Base-by-base conservation (phyloP, 2,888 invertebrate species). In the Pyrocoelia pectoralis region DNA sequence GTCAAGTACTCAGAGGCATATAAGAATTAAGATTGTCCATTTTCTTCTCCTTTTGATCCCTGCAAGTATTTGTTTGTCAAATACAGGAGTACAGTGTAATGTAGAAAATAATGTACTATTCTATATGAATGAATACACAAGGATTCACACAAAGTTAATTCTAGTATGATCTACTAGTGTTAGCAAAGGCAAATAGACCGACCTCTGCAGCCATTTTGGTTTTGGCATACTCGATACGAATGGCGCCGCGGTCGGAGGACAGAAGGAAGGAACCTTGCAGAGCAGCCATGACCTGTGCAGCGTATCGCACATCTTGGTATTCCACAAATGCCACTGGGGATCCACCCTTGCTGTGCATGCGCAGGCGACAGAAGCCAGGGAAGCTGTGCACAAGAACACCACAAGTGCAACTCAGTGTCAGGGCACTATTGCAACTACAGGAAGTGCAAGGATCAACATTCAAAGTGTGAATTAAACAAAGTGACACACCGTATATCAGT, bases 201-300 rank as follows among this genome's bases (percentile, higher is more conserved):
- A 85, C 87, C 82, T 86, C 85, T 85, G 92, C 93, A 81, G 95
- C 94, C 97, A 98, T 97, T 90, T 97, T 97, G 85, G 94, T 95
- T 87, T 96, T 95, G 84, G 98, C 98, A 88, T 93, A 98, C 88
- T 98, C 98, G 84, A 98, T 97, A 83, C 97, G 92, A 83, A 98
- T 96, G 81, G 97, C 96, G 76, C 97, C 97, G 83, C 97, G 93
- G 81, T 95, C 95, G 74, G 97, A 97, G 83, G 96, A 95, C 83
- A 96, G 91, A 79, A 97, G 91, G 84, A 94, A 92, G 83, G 95
- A 94, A 82, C 98, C 98, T 85, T 98, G 97, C 78, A 98, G 91
- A 79, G 93, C 89, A 80, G 90, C 89, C 91, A 97, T 90, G 78
- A 97, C 97, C 79, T 93, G 90, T 80, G 93, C 89, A 79, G 98